These are phyloP conservation scores for Exephanes ischioxanthus DNA, from an alignment of 2,888 invertebrate species.

Conservation along the genomic window DNA sequence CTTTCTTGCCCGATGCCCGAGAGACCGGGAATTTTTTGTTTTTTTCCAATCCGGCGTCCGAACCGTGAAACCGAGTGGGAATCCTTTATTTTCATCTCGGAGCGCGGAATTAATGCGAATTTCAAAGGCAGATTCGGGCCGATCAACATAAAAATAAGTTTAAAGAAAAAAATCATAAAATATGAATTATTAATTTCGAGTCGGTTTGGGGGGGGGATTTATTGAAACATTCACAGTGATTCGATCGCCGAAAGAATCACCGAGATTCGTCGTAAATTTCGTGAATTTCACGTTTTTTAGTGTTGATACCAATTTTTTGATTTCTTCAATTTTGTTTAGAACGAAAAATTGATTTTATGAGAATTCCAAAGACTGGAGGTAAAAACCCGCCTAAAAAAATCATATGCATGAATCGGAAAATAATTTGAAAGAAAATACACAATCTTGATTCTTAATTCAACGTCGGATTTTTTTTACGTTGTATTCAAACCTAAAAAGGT, in stretches of 20 bases:
- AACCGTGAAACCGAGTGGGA: neutral
- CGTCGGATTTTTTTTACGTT: too few relatives aligned
- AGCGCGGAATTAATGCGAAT: neutral
- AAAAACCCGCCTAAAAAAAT: too few relatives aligned
- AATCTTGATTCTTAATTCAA: too few relatives aligned
- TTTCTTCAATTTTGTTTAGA: too few relatives aligned
- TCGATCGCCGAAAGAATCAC: neutral
- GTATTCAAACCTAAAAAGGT: too few relatives aligned
- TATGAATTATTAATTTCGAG: neutral
- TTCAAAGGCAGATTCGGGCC: conserved; percentile 9
- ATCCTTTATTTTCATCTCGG: conserved; percentile 23
- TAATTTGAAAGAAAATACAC: too few relatives aligned
- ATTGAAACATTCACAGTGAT: neutral
- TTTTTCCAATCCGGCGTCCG: neutral
- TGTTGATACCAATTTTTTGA: too few relatives aligned
- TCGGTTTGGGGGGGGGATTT: neutral
- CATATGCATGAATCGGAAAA: too few relatives aligned
- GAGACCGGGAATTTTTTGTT: neutral
- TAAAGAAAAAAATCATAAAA: neutral
- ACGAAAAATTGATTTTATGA: too few relatives aligned
- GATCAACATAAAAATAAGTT: conserved; percentile 23
- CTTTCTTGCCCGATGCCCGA: conserved; percentile 52
- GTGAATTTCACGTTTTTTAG: too few relatives aligned
- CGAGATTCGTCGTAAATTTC: neutral
- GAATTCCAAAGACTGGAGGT: too few relatives aligned